Evolutionary conservation across 2,888 invertebrate genomes (phyloP), one percentile per base, ranked within the genome.

Genomic region (Mythimna pallens): DNA sequence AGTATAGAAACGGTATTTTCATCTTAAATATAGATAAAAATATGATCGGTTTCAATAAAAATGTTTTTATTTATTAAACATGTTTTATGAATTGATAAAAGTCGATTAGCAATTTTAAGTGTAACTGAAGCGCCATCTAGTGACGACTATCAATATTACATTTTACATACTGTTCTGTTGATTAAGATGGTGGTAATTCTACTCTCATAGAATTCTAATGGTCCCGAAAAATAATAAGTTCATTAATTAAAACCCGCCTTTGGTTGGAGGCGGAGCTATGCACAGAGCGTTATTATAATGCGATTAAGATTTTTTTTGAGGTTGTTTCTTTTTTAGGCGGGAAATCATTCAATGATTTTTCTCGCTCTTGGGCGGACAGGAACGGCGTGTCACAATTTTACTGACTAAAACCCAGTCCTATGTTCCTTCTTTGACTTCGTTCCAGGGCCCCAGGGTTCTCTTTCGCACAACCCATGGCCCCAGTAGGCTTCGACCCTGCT

Each of bases 161-260:
- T 47, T 64, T 59, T 30, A 40, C 9, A n/a, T 25, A n/a, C 2
- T 40, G 12, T 54, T 6, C 40, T 22, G 47, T 34, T n/a, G n/a
- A n/a, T n/a, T n/a, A 7, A 75, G 70, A 78, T 75, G 80, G 65
- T 52, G 57, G 10, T 64, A 3, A 2, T 20, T 8, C 0, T 22
- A 8, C 17, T n/a, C 6, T 3, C 50, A 6, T 3, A 50, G 20
- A 5, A n/a, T 50, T 43, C 12, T 43, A 47, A 47, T 47, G 47
- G 4, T 14, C 47, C 17, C 17, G 14, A 47, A 47, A 47, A 47
- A 5, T 47, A 5, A 47, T 47, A 47, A 17, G 12, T 47, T 47
- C 43, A 43, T 40, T 40, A 40, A 12, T 12, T 40, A 12, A 12
- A 40, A 10, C 40, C 3, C 40, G 36, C 8, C 8, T 20, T 50